A percentile compares a stretch with the other conserved stretches of the same genome.
Conservation (phyloP, 2,888 invertebrate genomes). For the Xestia xanthographa region DNA sequence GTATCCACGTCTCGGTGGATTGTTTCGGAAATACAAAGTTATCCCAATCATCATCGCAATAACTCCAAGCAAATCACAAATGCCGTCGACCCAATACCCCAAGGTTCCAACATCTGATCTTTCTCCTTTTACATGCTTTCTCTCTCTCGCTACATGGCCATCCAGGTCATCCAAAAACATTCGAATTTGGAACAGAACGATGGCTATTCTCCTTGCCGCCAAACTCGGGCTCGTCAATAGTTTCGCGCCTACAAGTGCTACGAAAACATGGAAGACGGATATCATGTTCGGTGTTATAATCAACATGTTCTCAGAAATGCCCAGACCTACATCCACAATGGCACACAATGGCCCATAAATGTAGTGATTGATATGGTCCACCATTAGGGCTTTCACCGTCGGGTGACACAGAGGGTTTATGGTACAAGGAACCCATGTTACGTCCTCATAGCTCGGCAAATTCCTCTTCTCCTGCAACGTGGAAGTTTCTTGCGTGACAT, state of each 20-base stretch:
- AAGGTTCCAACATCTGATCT: slow-evolving; percentile 94
- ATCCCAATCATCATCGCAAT: slow-evolving; percentile 93
- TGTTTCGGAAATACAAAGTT: slow-evolving; percentile 92
- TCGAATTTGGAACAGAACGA: slow-evolving; percentile 94
- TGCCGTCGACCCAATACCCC: slow-evolving; percentile 95
- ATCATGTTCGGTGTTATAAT: slow-evolving; percentile 96
- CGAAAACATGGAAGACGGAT: slow-evolving; percentile 94
- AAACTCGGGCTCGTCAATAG: slow-evolving; percentile 94
- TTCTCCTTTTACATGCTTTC: slow-evolving; percentile 94
- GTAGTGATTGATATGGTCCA: slow-evolving; percentile 96
- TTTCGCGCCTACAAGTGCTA: slow-evolving; percentile 94
- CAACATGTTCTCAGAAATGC: slow-evolving; percentile 90
- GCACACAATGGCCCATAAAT: slow-evolving; percentile 95
- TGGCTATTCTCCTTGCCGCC: slow-evolving; percentile 93
- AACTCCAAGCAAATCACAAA: slow-evolving; percentile 95
- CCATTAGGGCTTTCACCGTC: slow-evolving; percentile 95
- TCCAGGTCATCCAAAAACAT: slow-evolving; percentile 96
- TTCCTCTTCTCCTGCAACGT: slow-evolving; percentile 69
- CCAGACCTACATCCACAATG: slow-evolving; percentile 92
- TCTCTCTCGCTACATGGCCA: slow-evolving; percentile 95
- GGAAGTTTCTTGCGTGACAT: slow-evolving; percentile 73
- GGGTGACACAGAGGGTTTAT: slow-evolving; percentile 95
- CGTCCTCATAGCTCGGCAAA: slow-evolving; percentile 86
- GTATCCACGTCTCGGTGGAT: slow-evolving; percentile 94
- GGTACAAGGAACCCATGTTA: slow-evolving; percentile 92